Evolutionary conservation across 2,888 invertebrate species (phyloP), one percentile per base, ranked within the genome.

Genomic region (Alitta virens): DNA sequence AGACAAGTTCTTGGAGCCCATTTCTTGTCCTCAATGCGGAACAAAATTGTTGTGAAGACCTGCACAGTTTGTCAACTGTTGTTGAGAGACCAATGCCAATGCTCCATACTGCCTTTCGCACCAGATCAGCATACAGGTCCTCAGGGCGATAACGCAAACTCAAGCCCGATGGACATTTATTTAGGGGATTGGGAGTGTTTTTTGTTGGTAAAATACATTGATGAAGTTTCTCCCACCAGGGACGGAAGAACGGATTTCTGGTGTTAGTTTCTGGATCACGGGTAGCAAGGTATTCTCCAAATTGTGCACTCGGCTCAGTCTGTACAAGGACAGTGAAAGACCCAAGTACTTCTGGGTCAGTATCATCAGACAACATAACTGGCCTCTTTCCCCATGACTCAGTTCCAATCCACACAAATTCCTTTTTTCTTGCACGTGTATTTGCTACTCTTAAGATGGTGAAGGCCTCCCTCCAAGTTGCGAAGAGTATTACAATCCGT

Each of bases 401-500:
- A 7, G 46, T 46, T n/a, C 46, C 46, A n/a, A 46, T 46, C 46
- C 46, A 46, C n/a, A 46, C 46, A n/a, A 46, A n/a, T n/a, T 21
- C 18, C 46, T 46, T 46, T n/a, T 46, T 46, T 5, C n/a, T 46
- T 5, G 46, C 5, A 7, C n/a, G 46, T 12, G 46, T 18, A 46
- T 46, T 46, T 46, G 46, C 46, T 16, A 46, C 46, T 46, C n/a
- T 46, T n/a, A 46, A n/a, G 46, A 46, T 46, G n/a, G 18, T 46
- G 5, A 18, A 46, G 5, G 46, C n/a, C 7, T 46, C 21, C n/a
- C 18, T 46, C 5, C 5, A 46, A 3, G 7, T 16, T n/a, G 21
- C 7, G 21, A 46, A 46, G 3, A 46, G n/a, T 3, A 46, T 21
- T 18, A 46, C 46, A 7, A 33, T 33, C 33, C 33, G 5, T 12